Conservation (phyloP, 2,797 vertebrate species). For the Heliangelus exortis region DNA sequence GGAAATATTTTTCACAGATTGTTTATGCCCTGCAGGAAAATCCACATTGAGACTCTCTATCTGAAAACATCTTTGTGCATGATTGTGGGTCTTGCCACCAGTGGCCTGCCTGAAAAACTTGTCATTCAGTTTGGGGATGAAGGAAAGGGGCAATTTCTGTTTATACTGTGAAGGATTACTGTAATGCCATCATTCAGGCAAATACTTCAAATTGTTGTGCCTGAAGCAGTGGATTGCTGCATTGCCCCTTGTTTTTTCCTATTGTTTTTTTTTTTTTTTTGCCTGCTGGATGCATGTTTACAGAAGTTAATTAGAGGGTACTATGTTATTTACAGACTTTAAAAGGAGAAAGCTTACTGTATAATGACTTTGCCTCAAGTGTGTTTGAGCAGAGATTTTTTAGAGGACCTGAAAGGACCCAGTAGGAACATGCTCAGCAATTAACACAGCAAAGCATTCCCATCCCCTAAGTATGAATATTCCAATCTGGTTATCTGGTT, state of each 20-base stretch:
- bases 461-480: not conserved
- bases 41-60: not conserved
- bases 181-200: not conserved
- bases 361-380: conserved; percentile 14
- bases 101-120: conserved; percentile 38
- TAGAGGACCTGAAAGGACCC: not conserved
- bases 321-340: conserved; percentile 22
- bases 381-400: conserved; percentile 19
- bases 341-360: conserved; percentile 24
- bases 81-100: not conserved
- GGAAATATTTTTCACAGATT: conserved; percentile 14
- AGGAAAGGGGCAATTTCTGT: not conserved
- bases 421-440: not conserved
- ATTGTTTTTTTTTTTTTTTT: not conserved
- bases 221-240: not conserved
- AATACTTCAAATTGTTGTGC: not conserved
- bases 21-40: not conserved
- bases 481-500: not conserved
- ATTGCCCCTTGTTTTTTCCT: not conserved
- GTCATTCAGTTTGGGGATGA: not conserved
- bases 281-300: conserved; percentile 15
- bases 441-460: not conserved
- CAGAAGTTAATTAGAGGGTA: conserved; percentile 45
- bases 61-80: not conserved
- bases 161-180: not conserved